Conservation (phyloP, 1,140 invertebrate species). For the Musca domestica region DNA sequence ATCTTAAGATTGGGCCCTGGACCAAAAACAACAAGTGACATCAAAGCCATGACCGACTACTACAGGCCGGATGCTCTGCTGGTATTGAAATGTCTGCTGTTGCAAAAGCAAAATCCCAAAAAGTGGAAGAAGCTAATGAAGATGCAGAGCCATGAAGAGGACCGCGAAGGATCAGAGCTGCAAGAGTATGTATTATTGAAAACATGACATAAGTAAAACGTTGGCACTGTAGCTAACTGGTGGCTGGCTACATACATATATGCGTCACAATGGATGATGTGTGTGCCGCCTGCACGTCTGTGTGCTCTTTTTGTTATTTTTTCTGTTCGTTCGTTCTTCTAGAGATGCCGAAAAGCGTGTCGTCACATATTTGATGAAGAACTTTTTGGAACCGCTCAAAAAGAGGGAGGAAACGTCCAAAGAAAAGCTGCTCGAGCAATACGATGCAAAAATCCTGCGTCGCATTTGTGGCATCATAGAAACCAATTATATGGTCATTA, state of each 20-base stretch:
- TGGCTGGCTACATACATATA: too few species aligned
- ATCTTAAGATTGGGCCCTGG: slow-evolving; percentile 61
- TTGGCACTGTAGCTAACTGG: too few species aligned
- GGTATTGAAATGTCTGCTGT: slow-evolving; percentile 65
- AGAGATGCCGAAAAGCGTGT: slow-evolving; percentile 64
- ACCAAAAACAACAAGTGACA: slow-evolving; percentile 28
- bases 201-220: too few species aligned
- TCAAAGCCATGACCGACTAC: slow-evolving; percentile 34
- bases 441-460: slow-evolving; percentile 61
- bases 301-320: background rate
- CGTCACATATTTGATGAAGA: slow-evolving; percentile 61
- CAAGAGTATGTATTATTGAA: slow-evolving; percentile 58
- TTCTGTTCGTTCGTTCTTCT: too few species aligned
- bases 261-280: slow-evolving; percentile 1
- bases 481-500: slow-evolving; percentile 75
- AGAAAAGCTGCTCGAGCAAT: slow-evolving; percentile 53
- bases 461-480: slow-evolving; percentile 77
- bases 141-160: slow-evolving; percentile 70
- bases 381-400: slow-evolving; percentile 61
- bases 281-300: background rate
- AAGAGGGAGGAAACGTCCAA: slow-evolving; percentile 50
- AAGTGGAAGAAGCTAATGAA: slow-evolving; percentile 65
- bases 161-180: slow-evolving; percentile 65
- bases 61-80: slow-evolving; percentile 62
- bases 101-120: slow-evolving; percentile 63